phyloP scores from a whole-genome alignment of 2,113 vertebrate species.

The Neomonachus schauinslandi region DNA sequence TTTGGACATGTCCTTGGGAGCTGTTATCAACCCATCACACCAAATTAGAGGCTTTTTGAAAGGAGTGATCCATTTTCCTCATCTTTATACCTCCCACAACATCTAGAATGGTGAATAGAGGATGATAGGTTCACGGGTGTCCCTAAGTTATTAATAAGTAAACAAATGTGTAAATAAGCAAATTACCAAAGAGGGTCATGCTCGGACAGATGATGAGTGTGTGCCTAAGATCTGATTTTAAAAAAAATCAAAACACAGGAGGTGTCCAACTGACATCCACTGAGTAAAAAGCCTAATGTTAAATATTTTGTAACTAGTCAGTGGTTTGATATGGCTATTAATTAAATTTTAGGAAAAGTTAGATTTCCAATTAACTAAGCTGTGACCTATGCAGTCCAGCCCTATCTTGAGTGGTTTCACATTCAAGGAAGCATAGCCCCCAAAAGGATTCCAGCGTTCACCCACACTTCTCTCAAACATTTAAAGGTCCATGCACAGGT shows the following conservation, averaged over 20 bases:
- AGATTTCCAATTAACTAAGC: neutral
- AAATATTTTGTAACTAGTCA: constrained; percentile 18
- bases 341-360: neutral
- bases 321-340: neutral
- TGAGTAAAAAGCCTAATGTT: neutral
- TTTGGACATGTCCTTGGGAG: neutral
- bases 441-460: neutral
- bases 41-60: constrained; percentile 34
- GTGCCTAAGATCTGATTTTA: neutral
- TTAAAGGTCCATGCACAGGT: neutral
- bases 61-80: neutral
- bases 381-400: neutral
- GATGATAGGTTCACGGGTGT: neutral
- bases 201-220: neutral
- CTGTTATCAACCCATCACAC: neutral
- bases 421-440: neutral
- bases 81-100: neutral
- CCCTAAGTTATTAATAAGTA: neutral
- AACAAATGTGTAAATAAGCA: neutral
- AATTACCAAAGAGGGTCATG: neutral
- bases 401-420: neutral
- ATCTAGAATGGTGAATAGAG: neutral
- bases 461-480: neutral
- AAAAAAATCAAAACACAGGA: neutral
- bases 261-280: neutral